These are phyloP conservation scores for Malurus splendens DNA, from an alignment of 2,797 vertebrate species.

Conservation along the genomic window DNA sequence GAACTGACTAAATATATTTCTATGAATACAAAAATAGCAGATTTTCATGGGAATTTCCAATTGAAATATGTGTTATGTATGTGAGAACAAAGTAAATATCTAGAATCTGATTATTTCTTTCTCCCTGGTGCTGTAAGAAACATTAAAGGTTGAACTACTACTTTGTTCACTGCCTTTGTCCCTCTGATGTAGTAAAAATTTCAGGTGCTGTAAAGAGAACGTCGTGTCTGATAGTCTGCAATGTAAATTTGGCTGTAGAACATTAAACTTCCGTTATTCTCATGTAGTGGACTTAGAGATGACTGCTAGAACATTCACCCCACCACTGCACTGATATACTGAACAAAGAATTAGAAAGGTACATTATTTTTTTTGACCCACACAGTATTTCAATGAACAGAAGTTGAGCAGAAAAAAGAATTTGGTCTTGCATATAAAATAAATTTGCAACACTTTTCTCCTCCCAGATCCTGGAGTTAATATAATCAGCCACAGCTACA, in stretches of 20 bases:
- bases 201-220: background rate
- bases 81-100: background rate
- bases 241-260: background rate
- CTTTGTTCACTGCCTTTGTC: background rate
- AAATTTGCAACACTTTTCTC: background rate
- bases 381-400: background rate
- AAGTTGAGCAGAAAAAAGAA: background rate
- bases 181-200: background rate
- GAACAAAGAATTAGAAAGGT: background rate
- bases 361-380: background rate
- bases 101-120: background rate
- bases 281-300: background rate
- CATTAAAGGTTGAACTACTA: background rate
- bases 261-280: background rate
- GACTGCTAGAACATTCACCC: background rate
- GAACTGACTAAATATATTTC: background rate
- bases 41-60: background rate
- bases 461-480: background rate
- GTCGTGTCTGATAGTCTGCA: background rate
- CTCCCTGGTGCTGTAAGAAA: background rate
- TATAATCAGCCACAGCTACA: background rate
- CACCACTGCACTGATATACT: background rate
- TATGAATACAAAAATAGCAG: background rate
- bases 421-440: background rate
- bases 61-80: background rate